phyloP scores from a whole-genome alignment of 2,888 invertebrate genomes.

The Lapara coniferarum region DNA sequence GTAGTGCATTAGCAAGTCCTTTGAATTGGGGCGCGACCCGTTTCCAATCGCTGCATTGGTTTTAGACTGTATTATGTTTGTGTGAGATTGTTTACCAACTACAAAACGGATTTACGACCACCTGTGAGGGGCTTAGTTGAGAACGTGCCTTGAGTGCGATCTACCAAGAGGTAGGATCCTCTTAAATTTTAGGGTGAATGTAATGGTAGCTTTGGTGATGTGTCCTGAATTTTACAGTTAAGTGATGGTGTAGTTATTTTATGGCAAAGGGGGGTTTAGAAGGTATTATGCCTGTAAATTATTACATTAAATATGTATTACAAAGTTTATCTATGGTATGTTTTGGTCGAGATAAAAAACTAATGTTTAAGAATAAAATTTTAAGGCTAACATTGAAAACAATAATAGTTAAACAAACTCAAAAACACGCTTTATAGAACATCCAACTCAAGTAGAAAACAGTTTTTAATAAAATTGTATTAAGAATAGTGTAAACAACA shows the following conservation, averaged over 20 bases:
- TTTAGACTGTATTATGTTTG: slow-evolving; percentile 15
- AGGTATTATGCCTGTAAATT: too few species aligned
- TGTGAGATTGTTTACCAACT: slow-evolving; percentile 21
- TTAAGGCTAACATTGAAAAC: too few species aligned
- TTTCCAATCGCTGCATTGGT: slow-evolving; percentile 20
- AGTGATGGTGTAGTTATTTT: neutral
- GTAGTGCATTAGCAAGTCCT: slow-evolving; percentile 6
- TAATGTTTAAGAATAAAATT: too few species aligned
- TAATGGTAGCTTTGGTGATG: neutral
- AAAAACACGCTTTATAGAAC: too few species aligned
- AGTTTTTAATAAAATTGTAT: too few species aligned
- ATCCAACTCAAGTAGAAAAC: too few species aligned
- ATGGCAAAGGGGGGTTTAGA: neutral
- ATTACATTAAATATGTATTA: too few species aligned
- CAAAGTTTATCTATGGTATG: too few species aligned
- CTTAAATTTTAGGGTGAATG: neutral
- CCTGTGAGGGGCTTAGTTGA: slow-evolving; percentile 20
- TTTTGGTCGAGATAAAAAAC: too few species aligned
- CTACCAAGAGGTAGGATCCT: neutral
- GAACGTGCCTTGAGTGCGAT: slow-evolving; percentile 13
- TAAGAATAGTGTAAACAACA: too few species aligned
- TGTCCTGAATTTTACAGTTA: neutral
- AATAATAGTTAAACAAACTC: too few species aligned
- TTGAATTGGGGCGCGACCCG: slow-evolving; percentile 11
- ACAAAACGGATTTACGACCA: slow-evolving; percentile 20